Conservation (phyloP, 2,797 vertebrate species). For the Anableps anableps region DNA sequence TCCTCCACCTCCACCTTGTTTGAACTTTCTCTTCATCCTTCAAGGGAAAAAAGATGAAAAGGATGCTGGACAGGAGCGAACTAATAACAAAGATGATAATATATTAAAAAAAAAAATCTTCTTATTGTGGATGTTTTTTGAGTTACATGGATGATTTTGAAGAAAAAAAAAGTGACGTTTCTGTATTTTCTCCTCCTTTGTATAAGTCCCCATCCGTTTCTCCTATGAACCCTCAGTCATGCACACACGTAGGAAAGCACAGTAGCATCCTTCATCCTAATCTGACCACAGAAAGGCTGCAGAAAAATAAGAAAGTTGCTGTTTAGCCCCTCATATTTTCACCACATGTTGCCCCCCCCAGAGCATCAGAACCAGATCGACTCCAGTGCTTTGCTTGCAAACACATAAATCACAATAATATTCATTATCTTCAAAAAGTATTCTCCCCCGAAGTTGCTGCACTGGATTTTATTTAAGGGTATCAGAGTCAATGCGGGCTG, state of each 20-base stretch:
- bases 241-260: conserved; percentile 68
- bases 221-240: conserved; percentile 36
- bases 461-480: no score
- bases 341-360: conserved; percentile 30
- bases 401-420: background rate
- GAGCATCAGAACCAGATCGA: conserved; percentile 15
- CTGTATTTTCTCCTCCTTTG: conserved; percentile 81
- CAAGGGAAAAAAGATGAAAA: conserved; percentile 10
- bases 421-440: background rate
- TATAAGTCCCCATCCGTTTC: conserved; percentile 53
- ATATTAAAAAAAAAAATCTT: conserved; percentile 67
- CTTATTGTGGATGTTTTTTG: conserved; percentile 78
- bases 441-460: background rate
- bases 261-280: conserved; percentile 78
- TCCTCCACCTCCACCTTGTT: conserved; percentile 27
- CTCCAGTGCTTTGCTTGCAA: background rate
- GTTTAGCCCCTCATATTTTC: conserved; percentile 49
- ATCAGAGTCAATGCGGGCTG: no score
- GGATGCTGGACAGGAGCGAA: conserved; percentile 26
- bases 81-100: conserved; percentile 68
- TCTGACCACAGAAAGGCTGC: conserved; percentile 63
- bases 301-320: conserved; percentile 26
- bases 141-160: conserved; percentile 66
- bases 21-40: conserved; percentile 31
- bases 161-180: conserved; percentile 64